Conservation (phyloP, 2,888 invertebrate genomes). For the Lasioglossum zephyrum region DNA sequence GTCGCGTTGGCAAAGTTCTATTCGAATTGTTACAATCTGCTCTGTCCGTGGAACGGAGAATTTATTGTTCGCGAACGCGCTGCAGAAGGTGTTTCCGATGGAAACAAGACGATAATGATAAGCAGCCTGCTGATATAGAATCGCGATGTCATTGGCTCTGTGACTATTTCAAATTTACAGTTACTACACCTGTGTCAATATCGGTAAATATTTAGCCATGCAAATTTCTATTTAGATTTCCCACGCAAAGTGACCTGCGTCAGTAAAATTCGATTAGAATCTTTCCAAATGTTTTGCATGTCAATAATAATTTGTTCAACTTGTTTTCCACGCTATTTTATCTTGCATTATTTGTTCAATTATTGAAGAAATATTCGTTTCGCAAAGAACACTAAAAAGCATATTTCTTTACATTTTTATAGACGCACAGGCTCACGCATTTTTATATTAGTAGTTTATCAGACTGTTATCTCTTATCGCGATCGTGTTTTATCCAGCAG, state of each 20-base stretch:
- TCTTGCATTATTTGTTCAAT: not conserved
- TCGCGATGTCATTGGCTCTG: not conserved
- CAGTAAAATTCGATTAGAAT: not conserved
- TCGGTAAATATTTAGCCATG: not conserved
- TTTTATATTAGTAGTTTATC: not conserved
- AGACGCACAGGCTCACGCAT: not conserved
- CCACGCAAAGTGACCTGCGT: not conserved
- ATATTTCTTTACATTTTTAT: not conserved
- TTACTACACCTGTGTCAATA: constrained; percentile 1
- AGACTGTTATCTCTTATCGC: not conserved
- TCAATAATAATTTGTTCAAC: not conserved
- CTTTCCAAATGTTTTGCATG: not conserved
- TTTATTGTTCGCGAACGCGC: not conserved
- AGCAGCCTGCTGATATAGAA: not conserved
- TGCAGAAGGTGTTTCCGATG: not conserved
- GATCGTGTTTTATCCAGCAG: not conserved
- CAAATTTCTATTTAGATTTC: not conserved
- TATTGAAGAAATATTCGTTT: not conserved
- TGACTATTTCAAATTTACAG: not conserved
- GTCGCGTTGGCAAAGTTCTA: not conserved
- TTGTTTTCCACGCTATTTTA: not conserved
- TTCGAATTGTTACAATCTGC: too few relatives aligned
- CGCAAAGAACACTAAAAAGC: not conserved
- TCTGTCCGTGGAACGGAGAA: not conserved
- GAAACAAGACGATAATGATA: not conserved